Evolutionary conservation across 2,797 vertebrate genomes (phyloP).

Genomic region (Pantherophis vulpinus): DNA sequence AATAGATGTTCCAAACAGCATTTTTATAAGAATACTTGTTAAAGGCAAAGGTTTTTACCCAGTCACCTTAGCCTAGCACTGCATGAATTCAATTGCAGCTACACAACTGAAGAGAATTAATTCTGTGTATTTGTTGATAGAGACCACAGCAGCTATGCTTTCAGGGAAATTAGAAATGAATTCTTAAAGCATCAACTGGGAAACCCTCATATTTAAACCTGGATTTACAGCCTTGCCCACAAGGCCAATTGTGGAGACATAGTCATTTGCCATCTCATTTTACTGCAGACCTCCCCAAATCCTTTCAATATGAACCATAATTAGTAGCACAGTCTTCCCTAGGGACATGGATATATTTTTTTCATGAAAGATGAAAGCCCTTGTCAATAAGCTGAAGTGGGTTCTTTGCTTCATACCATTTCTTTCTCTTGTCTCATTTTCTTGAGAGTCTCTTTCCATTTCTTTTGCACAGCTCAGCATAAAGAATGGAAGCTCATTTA

Average conservation of each 20-base stretch:
- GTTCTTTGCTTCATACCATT: not conserved
- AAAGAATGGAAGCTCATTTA: not conserved
- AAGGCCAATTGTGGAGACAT: not conserved
- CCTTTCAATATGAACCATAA: not conserved
- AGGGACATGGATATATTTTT: not conserved
- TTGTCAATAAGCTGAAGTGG: not conserved
- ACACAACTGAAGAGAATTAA: not conserved
- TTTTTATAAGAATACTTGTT: not conserved
- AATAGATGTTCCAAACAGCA: not conserved
- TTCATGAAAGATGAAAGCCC: not conserved
- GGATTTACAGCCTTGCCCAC: not conserved
- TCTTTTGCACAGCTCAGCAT: constrained; percentile 22
- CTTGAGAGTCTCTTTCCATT: not conserved
- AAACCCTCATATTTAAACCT: not conserved
- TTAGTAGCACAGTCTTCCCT: not conserved
- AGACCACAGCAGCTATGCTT: not conserved
- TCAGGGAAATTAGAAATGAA: not conserved
- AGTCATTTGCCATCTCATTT: not conserved
- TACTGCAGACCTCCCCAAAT: not conserved
- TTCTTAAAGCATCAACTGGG: not conserved
- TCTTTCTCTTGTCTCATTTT: not conserved
- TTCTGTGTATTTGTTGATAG: not conserved
- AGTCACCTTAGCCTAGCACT: not conserved
- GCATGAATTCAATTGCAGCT: not conserved
- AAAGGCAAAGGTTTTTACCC: not conserved